phyloP scores from a whole-genome alignment of 2,113 vertebrate genomes.

The Alosa alosa region DNA sequence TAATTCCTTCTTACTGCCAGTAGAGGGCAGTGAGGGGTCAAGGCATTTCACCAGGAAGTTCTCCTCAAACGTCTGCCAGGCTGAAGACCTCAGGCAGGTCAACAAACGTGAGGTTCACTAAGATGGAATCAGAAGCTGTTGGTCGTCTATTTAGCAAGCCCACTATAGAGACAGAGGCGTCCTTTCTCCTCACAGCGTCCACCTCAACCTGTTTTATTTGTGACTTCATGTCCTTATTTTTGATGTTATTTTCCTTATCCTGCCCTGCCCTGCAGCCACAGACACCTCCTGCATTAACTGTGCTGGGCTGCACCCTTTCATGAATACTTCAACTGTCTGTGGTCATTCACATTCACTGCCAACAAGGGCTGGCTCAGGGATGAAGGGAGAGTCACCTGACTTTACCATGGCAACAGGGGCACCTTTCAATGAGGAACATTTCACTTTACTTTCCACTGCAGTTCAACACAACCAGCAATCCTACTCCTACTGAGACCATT shows the following conservation, averaged over 20 bases:
- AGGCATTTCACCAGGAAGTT: neutral
- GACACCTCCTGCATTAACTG: slow-evolving; percentile 33
- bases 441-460: neutral
- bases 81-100: slow-evolving; percentile 23
- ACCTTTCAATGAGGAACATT: neutral
- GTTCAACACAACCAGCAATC: neutral
- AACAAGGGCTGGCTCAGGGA: slow-evolving; percentile 17
- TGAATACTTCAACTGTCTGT: slow-evolving; percentile 12
- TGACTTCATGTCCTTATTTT: slow-evolving; percentile 40
- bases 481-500: neutral
- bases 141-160: slow-evolving; percentile 47
- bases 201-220: slow-evolving; percentile 17
- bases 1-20: slow-evolving; percentile 35
- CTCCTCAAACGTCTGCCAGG: neutral
- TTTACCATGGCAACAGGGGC: slow-evolving; percentile 32
- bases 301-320: neutral
- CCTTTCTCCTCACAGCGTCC: slow-evolving; percentile 48
- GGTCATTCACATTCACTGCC: slow-evolving; percentile 3
- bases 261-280: slow-evolving; percentile 9
- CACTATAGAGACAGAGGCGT: slow-evolving; percentile 55
- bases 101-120: slow-evolving; percentile 6
- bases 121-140: neutral
- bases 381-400: slow-evolving; percentile 36
- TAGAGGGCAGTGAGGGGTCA: slow-evolving; percentile 57
- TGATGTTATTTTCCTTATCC: neutral